Evolutionary conservation across 2,113 vertebrate species (phyloP), one percentile per base, ranked within the genome.

Genomic region (Amphilophus citrinellus): DNA sequence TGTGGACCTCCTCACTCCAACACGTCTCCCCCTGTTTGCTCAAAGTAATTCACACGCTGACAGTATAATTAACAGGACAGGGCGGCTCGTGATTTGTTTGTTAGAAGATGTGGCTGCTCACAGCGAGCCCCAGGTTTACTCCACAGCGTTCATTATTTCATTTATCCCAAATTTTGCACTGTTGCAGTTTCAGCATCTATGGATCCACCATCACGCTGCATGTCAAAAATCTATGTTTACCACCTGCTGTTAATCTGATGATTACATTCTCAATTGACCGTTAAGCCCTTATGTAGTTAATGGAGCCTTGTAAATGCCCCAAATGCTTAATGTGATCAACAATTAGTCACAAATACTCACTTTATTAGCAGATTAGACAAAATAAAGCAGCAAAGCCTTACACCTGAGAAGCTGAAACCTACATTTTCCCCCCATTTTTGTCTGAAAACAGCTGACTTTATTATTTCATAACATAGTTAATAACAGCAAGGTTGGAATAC

Each of bases 61-160:
- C 44, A 13, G 53, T 13, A 17, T 9, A 18, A 68, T 81, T 68
- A 82, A 82, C 56, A 7, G 7, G 73, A 10, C 71, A 3, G 11
- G 71, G 42, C 13, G 2, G 42, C 60, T 17, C 27, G 3, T 37
- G 61, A 37, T 62, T 62, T 62, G 61, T 62, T 62, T 35, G 61
- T 10, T 57, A 57, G 53, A 57, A 3, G 53, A 20, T 6, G 20
- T n/a, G 20, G 53, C 30, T 62, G 30, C 17, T 63, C 10, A n/a
- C 10, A 42, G 37, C 22, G 18, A 14, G 61, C 61, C 30, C 10
- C 66, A 18, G 44, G 42, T 71, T 71, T 20, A 50, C 66, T 71
- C 18, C 66, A 13, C 17, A 0, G 18, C 47, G 65, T 68, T 71
- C 5, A 30, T 1, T 1, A n/a, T 50, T 71, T 50, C 5, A 2